A percentile compares a stretch with the other conserved stretches of the same genome.
Evolutionary conservation across 2,888 invertebrate genomes (phyloP).

Genomic region (Patella ulyssiponensis): DNA sequence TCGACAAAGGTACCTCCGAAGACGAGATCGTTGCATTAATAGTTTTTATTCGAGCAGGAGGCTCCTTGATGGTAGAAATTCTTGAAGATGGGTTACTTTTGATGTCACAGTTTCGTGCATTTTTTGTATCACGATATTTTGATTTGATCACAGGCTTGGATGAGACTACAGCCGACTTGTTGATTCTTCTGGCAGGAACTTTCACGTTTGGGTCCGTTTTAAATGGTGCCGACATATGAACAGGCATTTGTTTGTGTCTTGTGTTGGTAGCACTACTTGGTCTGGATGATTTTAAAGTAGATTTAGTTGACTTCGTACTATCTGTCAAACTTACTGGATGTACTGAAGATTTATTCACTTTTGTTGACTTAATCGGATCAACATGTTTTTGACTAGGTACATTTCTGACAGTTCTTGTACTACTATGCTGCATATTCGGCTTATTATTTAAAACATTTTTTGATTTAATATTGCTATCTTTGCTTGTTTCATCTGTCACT

Average conservation of each 20-base stretch:
- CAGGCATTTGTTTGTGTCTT: conserved; percentile 35
- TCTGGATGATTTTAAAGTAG: background rate
- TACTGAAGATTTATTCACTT: background rate
- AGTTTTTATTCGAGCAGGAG: too few species aligned
- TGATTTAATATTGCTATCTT: too few species aligned
- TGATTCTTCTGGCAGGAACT: conserved; percentile 36
- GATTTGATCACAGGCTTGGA: background rate
- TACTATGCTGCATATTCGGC: too few species aligned
- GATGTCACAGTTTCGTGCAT: too few species aligned
- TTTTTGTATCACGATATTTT: background rate
- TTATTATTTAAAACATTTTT: too few species aligned
- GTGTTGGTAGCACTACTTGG: background rate
- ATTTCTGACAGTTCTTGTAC: background rate
- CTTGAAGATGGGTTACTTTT: too few species aligned
- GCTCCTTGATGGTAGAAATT: too few species aligned
- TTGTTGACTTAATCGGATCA: background rate
- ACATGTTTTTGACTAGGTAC: conserved; percentile 8
- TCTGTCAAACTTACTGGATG: background rate
- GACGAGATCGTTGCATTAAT: too few species aligned
- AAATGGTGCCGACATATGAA: conserved; percentile 57
- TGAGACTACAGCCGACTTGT: conserved; percentile 17
- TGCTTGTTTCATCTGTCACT: too few species aligned
- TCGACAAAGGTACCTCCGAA: too few species aligned
- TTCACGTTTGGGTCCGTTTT: conserved; percentile 50
- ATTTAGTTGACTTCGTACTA: background rate